phyloP scores from a whole-genome alignment of 1,140 invertebrate genomes.

The Agrypnia vestita region DNA sequence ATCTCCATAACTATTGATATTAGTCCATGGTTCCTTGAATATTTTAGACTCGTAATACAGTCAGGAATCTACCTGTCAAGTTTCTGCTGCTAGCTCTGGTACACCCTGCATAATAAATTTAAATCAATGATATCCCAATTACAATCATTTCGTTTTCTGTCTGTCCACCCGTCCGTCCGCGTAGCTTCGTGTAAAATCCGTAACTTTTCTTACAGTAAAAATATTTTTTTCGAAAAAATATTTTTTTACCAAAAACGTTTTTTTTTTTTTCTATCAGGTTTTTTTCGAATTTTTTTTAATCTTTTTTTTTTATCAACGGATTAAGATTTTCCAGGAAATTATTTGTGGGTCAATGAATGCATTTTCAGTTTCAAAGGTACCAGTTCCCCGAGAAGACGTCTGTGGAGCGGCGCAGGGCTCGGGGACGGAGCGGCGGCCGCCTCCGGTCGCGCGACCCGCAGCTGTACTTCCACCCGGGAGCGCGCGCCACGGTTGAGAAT shows the following conservation, averaged over 20 bases:
- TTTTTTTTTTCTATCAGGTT: not conserved
- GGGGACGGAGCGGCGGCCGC: conserved; percentile 62
- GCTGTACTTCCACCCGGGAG: conserved; percentile 68
- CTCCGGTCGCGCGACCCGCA: conserved; percentile 68
- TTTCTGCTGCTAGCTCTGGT: too few species aligned
- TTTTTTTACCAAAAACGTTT: not conserved
- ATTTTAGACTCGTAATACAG: too few species aligned
- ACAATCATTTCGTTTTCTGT: too few species aligned
- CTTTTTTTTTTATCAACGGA: not conserved
- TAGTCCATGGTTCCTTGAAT: too few species aligned
- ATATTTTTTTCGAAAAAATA: not conserved
- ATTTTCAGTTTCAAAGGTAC: conserved; percentile 14
- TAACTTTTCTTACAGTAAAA: not conserved
- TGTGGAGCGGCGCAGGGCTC: conserved; percentile 61
- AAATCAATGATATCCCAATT: too few species aligned
- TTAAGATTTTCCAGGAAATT: not conserved
- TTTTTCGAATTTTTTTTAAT: not conserved
- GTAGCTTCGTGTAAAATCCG: too few species aligned
- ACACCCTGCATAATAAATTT: too few species aligned
- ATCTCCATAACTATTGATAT: too few species aligned
- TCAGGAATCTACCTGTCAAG: too few species aligned
- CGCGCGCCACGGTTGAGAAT: conserved; percentile 72
- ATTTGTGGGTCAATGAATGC: not conserved
- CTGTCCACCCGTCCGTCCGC: too few species aligned
- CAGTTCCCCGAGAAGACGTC: conserved; percentile 55